Conservation (phyloP, 2,797 vertebrate genomes). For the Smutsia gigantea region DNA sequence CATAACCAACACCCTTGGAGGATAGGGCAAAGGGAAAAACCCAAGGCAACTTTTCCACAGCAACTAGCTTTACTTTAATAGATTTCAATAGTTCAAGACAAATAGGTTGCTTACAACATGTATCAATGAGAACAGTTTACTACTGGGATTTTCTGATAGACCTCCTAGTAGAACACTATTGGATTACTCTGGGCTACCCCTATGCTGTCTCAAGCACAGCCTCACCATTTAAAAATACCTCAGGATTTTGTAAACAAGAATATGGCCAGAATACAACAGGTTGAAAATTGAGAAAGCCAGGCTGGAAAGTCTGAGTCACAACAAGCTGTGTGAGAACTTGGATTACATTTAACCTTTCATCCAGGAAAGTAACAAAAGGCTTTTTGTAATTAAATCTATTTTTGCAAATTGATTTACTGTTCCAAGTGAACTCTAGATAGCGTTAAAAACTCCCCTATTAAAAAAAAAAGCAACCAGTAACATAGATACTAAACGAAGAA, state of each 20-base stretch:
- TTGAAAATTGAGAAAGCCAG: slow-evolving; percentile 15
- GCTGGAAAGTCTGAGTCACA: neutral
- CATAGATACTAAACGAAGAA: slow-evolving; percentile 47
- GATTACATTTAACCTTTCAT: neutral
- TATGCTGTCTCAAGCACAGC: slow-evolving; percentile 5
- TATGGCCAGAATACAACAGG: slow-evolving; percentile 1
- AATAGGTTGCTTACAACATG: slow-evolving; percentile 6
- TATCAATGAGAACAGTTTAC: neutral
- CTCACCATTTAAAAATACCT: neutral
- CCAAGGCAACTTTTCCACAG: neutral
- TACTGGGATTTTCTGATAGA: neutral
- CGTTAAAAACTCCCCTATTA: slow-evolving; percentile 9
- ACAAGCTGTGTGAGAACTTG: neutral
- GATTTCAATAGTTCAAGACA: neutral
- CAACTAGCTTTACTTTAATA: neutral
- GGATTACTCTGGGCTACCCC: neutral
- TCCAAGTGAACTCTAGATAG: slow-evolving; percentile 48
- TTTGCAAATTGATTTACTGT: slow-evolving; percentile 19
- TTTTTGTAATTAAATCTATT: neutral
- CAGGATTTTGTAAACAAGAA: slow-evolving; percentile 23
- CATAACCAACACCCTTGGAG: slow-evolving; percentile 29
- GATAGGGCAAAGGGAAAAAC: neutral
- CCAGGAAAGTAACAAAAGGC: slow-evolving; percentile 6
- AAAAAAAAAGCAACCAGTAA: neutral
- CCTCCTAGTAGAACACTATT: neutral